A percentile compares a stretch with the other conserved stretches of the same genome.
phyloP scores from a whole-genome alignment of 2,113 vertebrate genomes.

The Austrofundulus limnaeus region DNA sequence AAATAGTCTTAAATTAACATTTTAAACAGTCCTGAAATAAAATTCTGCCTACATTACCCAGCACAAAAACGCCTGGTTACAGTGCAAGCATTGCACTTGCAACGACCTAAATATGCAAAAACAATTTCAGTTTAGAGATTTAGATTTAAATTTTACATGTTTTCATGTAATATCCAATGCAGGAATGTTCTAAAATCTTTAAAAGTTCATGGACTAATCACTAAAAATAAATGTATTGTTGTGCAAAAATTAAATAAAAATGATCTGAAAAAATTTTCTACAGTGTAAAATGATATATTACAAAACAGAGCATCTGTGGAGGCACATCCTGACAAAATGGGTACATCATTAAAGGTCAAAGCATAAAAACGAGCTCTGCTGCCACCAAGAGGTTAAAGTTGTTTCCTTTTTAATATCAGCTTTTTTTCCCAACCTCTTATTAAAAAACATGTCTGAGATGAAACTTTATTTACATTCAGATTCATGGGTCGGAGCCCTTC shows the following conservation, averaged over 20 bases:
- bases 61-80: background rate
- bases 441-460: conserved; percentile 14
- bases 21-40: fast-evolving
- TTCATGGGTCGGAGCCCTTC: conserved; percentile 37
- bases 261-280: background rate
- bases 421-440: conserved; percentile 31
- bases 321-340: conserved; percentile 28
- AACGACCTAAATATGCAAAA: conserved; percentile 44
- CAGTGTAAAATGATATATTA: background rate
- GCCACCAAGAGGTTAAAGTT: conserved; percentile 39
- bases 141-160: no score
- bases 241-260: no score
- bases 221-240: background rate
- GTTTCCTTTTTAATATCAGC: conserved; percentile 8
- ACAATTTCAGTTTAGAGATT: no score
- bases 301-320: conserved; percentile 19
- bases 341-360: conserved; percentile 48
- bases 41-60: conserved; percentile 27
- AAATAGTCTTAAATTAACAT: background rate
- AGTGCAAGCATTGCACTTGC: conserved; percentile 37
- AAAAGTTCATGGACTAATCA: no score
- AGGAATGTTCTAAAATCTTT: no score
- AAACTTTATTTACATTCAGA: conserved; percentile 56
- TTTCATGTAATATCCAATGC: no score
- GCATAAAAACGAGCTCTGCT: conserved; percentile 16